These are phyloP conservation scores for Leptinotarsa lineolata DNA, from an alignment of 1,140 invertebrate species.

Conservation along the genomic window DNA sequence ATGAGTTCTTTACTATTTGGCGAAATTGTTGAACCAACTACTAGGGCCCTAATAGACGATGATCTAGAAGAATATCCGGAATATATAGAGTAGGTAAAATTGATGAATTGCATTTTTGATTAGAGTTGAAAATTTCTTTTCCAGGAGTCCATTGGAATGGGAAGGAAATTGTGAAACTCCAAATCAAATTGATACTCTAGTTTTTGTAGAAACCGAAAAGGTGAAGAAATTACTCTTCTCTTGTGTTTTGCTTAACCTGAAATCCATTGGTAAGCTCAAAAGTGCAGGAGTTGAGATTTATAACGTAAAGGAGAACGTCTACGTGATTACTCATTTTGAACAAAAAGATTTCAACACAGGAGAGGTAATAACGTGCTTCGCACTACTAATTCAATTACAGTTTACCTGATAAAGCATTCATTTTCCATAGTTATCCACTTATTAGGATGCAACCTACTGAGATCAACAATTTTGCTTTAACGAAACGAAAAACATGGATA, in stretches of 20 bases:
- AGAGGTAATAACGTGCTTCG: slow-evolving; percentile 29
- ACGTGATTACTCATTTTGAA: slow-evolving; percentile 34
- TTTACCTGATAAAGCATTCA: no score
- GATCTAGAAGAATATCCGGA: slow-evolving; percentile 41
- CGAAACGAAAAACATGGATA: no score
- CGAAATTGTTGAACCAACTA: slow-evolving; percentile 51
- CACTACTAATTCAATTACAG: no score
- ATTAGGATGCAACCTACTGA: no score
- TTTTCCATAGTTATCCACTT: no score
- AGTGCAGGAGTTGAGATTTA: slow-evolving; percentile 36
- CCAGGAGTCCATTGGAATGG: slow-evolving; percentile 42
- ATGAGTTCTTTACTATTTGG: slow-evolving; percentile 41
- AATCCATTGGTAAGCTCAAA: slow-evolving; percentile 36
- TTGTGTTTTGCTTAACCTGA: slow-evolving; percentile 33
- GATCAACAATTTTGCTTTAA: no score
- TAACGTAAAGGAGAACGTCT: slow-evolving; percentile 26
- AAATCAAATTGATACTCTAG: slow-evolving; percentile 36
- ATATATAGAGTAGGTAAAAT: slow-evolving; percentile 38
- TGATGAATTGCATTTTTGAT: neutral
- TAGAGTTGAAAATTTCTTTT: slow-evolving; percentile 23
- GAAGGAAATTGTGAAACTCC: slow-evolving; percentile 32
- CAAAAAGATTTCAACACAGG: slow-evolving; percentile 41
- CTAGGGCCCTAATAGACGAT: slow-evolving; percentile 47
- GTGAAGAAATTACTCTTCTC: slow-evolving; percentile 35
- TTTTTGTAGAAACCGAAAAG: slow-evolving; percentile 44